These are phyloP conservation scores for Plestiodon gilberti DNA, from an alignment of 2,113 vertebrate species.

Conservation along the genomic window DNA sequence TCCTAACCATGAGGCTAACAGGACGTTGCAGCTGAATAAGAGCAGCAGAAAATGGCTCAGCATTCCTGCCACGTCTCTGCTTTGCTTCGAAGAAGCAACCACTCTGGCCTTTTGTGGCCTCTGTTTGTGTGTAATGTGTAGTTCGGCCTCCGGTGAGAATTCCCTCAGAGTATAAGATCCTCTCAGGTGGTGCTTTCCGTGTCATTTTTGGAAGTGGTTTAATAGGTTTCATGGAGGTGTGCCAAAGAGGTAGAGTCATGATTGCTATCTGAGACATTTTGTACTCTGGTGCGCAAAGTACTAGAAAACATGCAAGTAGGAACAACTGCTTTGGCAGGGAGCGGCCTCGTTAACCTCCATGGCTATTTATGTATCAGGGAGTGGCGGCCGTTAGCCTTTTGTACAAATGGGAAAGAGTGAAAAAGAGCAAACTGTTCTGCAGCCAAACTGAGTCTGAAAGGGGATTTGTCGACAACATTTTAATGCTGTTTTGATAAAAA, in stretches of 20 bases:
- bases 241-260: not conserved
- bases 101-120: too few relatives aligned
- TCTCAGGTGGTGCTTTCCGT: not conserved
- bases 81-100: not conserved
- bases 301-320: slow-evolving; percentile 21
- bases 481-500: slow-evolving; percentile 43
- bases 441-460: slow-evolving; percentile 31
- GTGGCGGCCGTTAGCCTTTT: slow-evolving; percentile 43
- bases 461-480: slow-evolving; percentile 59
- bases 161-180: not conserved
- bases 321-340: slow-evolving; percentile 9
- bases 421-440: slow-evolving; percentile 37
- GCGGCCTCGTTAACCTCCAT: not conserved
- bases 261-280: slow-evolving; percentile 26
- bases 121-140: not conserved
- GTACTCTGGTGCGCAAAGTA: slow-evolving; percentile 32
- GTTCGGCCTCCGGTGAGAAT: not conserved
- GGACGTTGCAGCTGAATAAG: too few relatives aligned
- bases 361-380: slow-evolving; percentile 37
- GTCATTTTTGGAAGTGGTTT: not conserved
- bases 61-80: too few relatives aligned
- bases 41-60: too few relatives aligned
- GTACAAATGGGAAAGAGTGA: slow-evolving; percentile 35
- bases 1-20: too few relatives aligned
- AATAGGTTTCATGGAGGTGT: not conserved